Base-by-base conservation (phyloP, 2,113 vertebrate genomes). In the Camelus bactrianus region DNA sequence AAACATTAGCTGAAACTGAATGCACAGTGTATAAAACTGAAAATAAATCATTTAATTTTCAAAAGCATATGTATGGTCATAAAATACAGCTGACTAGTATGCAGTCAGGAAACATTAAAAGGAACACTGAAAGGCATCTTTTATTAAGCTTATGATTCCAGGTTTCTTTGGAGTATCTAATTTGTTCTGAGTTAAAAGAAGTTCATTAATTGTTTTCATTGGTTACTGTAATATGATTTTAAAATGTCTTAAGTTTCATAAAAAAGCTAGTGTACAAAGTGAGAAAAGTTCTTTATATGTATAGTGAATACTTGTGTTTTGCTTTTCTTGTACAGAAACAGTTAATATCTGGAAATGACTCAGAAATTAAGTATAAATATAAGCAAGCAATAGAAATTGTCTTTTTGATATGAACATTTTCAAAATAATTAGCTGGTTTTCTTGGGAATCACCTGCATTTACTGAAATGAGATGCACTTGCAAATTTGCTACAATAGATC, bases 41-140 rank as follows among this genome's bases (percentile, higher is more conserved):
- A 90, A 72, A 84, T 95, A 94, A 88, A 88, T 87, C 30, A 26
- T 32, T 67, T 96, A 13, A 81, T 96, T 93, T 90, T 86, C 19
- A 86, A 80, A 86, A 60, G 26, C 32, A 16, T 96, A 32, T 60
- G 10, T 62, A 17, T 48, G 46, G 13, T 89, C 26, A 90, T 81
- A 65, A 75, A 72, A 89, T n/a, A 94, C 38, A 30, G 7, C 52
- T 48, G 8, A 93, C 42, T 86, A 81, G 11, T 89, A 82, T 67
- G 42, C 48, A 86, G 16, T 35, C 79, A 81, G 30, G 56, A 94
- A 93, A 88, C 86, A 91, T 20, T 96, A 77, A 91, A 87, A 87
- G 91, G 72, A n/a, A 28, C 46, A 28, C 42, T 50, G 28, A 81
- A 56, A 8, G 8, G 1, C 60, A 28, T 76, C 56, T 72, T 0